Percentiles rank a stretch among this genome's conserved stretches.
phyloP scores from a whole-genome alignment of 2,888 invertebrate genomes.

The Drosophila stalkeri region DNA sequence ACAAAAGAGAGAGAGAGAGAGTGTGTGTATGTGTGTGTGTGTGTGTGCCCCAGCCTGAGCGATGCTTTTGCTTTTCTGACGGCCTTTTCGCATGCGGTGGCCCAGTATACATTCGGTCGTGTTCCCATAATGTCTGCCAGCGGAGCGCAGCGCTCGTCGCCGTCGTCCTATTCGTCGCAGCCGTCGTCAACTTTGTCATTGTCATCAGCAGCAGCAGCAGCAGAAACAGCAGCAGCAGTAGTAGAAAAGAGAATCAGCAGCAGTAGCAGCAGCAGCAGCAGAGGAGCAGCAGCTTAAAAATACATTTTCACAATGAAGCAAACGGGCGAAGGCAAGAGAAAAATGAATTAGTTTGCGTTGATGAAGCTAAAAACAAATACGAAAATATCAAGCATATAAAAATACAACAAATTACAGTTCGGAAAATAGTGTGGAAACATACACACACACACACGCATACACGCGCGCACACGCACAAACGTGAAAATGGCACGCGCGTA shows the following conservation, averaged over 20 bases:
- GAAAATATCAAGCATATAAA: slow-evolving; percentile 37
- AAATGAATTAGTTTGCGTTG: slow-evolving; percentile 57
- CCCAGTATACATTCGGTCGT: slow-evolving; percentile 85
- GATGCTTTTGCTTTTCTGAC: slow-evolving; percentile 48
- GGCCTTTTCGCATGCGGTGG: slow-evolving; percentile 71
- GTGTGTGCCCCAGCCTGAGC: slow-evolving; percentile 47
- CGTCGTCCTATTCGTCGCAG: slow-evolving; percentile 70
- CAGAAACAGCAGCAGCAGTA: slow-evolving; percentile 41
- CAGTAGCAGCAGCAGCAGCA: slow-evolving; percentile 44
- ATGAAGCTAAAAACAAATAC: slow-evolving; percentile 52
- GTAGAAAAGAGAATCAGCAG: slow-evolving; percentile 33
- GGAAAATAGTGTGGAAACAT: slow-evolving; percentile 31
- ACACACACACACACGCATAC: slow-evolving; percentile 10
- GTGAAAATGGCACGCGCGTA: slow-evolving; percentile 74
- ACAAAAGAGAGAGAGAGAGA: background rate
- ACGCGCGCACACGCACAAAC: slow-evolving; percentile 9
- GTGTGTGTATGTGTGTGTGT: background rate
- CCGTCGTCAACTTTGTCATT: slow-evolving; percentile 78
- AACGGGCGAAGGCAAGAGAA: slow-evolving; percentile 73
- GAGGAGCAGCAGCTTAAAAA: slow-evolving; percentile 74
- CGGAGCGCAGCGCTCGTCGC: slow-evolving; percentile 68
- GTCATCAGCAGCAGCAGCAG: slow-evolving; percentile 62
- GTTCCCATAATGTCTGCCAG: slow-evolving; percentile 84
- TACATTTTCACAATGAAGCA: slow-evolving; percentile 79
- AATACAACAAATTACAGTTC: slow-evolving; percentile 36